These are phyloP conservation scores for Gambusia holbrooki DNA, from an alignment of 2,113 vertebrate genomes.

Conservation along the genomic window DNA sequence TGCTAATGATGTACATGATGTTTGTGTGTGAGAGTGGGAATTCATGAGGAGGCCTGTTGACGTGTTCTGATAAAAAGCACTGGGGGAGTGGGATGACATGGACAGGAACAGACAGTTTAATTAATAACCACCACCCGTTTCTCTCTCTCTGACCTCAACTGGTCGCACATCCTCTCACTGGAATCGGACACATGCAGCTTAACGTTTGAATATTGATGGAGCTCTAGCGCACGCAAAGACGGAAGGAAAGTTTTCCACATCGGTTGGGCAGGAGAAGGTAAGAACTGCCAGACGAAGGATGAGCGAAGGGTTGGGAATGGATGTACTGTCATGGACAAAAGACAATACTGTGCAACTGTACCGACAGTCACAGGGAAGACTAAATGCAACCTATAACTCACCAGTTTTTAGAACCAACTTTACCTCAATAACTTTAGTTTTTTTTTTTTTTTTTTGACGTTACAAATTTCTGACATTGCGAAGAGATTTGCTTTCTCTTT, in stretches of 20 bases:
- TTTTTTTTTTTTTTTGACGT: no score
- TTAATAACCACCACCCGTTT: slow-evolving; percentile 83
- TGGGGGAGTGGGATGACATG: slow-evolving; percentile 47
- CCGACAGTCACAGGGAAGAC: neutral
- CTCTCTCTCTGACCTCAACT: slow-evolving; percentile 70
- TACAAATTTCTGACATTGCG: neutral
- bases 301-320: neutral
- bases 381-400: neutral
- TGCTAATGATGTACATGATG: slow-evolving; percentile 37
- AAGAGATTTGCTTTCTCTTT: neutral
- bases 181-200: slow-evolving; percentile 53
- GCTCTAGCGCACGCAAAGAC: slow-evolving; percentile 21
- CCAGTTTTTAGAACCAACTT: neutral
- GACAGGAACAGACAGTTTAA: slow-evolving; percentile 79
- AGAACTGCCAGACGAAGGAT: slow-evolving; percentile 10
- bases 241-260: slow-evolving; percentile 20
- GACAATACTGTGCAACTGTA: neutral
- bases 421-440: neutral
- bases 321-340: neutral
- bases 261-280: slow-evolving; percentile 52
- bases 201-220: slow-evolving; percentile 60
- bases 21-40: slow-evolving; percentile 59
- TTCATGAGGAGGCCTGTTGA: slow-evolving; percentile 50
- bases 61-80: slow-evolving; percentile 65
- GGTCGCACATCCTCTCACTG: slow-evolving; percentile 56